Conservation (phyloP, 2,113 vertebrate genomes). For the Entomyzon cyanotis region DNA sequence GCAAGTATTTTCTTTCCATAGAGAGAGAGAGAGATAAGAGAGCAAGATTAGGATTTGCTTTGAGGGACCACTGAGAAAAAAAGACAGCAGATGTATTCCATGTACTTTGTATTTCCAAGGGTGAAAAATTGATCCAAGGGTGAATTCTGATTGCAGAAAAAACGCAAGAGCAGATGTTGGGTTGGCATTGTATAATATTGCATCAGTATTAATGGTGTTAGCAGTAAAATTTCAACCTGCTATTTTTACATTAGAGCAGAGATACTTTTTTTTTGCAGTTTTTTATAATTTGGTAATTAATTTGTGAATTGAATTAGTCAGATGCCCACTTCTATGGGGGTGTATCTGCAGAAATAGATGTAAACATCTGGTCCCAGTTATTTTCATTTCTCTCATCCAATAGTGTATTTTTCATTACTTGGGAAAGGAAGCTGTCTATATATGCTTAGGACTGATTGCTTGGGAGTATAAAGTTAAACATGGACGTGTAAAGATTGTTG, state of each 20-base stretch:
- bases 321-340: neutral
- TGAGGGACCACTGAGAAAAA: neutral
- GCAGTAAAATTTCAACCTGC: neutral
- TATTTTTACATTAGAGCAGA: neutral
- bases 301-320: neutral
- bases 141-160: neutral
- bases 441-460: slow-evolving; percentile 16
- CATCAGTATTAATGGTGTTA: neutral
- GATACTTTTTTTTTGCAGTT: neutral
- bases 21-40: neutral
- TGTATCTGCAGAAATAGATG: neutral
- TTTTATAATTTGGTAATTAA: neutral
- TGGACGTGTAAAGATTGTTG: slow-evolving; percentile 27
- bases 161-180: neutral
- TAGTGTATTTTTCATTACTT: neutral
- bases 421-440: neutral
- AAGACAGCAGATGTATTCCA: neutral
- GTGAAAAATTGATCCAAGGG: neutral
- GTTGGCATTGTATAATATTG: neutral
- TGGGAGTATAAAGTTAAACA: slow-evolving; percentile 29
- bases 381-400: neutral
- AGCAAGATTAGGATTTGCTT: neutral
- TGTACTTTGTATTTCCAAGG: neutral
- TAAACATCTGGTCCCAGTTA: neutral
- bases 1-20: neutral